These are phyloP conservation scores for Aricia agestis DNA, from an alignment of 1,140 invertebrate genomes.

Conservation along the genomic window DNA sequence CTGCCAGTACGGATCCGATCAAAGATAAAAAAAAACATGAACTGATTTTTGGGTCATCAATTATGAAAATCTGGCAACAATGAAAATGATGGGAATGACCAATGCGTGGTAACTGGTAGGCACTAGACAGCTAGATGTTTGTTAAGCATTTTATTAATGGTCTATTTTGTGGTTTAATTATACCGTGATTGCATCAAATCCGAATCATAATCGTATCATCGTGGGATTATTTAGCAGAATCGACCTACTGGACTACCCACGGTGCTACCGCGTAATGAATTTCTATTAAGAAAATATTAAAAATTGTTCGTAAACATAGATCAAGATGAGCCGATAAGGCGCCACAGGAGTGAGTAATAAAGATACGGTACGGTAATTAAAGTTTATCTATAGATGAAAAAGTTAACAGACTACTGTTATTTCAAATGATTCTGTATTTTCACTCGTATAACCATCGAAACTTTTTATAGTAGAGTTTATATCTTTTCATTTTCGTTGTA, in stretches of 20 bases:
- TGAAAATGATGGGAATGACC: no score
- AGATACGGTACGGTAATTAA: slow-evolving; percentile 52
- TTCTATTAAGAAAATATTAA: slow-evolving; percentile 42
- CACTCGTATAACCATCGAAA: slow-evolving; percentile 11
- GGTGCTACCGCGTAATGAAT: slow-evolving; percentile 31
- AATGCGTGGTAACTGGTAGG: no score
- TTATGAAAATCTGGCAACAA: no score
- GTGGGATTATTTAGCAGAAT: no score
- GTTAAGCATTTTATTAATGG: no score
- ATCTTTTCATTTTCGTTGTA: not conserved
- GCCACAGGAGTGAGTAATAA: slow-evolving; percentile 47
- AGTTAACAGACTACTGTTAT: slow-evolving; percentile 26
- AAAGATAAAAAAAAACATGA: no score
- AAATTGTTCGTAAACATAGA: slow-evolving; percentile 44
- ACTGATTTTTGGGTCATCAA: no score
- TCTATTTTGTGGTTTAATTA: no score
- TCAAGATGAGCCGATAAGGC: slow-evolving; percentile 45
- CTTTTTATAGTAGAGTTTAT: not conserved
- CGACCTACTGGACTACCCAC: slow-evolving; percentile 33
- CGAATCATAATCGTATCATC: no score
- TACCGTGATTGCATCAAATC: no score
- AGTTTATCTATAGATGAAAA: slow-evolving; percentile 41
- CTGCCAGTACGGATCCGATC: no score
- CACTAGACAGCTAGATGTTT: no score
- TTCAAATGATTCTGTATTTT: slow-evolving; percentile 26